These are phyloP conservation scores for Oscheius sp. DNA, from an alignment of 2,888 invertebrate genomes.

Conservation along the genomic window DNA sequence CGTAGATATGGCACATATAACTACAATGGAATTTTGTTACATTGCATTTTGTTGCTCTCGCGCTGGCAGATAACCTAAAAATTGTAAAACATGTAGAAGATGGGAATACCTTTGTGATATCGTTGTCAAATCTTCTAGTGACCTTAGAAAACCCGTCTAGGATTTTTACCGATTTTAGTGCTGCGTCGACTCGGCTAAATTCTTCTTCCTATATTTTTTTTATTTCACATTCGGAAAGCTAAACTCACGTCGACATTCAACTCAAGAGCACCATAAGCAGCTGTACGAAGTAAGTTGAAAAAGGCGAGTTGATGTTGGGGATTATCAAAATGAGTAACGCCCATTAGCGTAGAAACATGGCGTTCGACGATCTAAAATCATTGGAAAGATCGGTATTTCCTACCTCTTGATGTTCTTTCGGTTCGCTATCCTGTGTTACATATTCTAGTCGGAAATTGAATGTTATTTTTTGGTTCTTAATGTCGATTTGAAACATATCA, in stretches of 20 bases:
- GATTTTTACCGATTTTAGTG: neutral
- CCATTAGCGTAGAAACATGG: conserved; percentile 43
- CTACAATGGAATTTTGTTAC: neutral
- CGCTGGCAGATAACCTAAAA: neutral
- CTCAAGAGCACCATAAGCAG: conserved; percentile 48
- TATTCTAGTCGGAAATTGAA: conserved; percentile 57
- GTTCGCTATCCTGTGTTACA: conserved; percentile 48
- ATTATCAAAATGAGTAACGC: conserved; percentile 37
- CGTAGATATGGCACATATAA: neutral
- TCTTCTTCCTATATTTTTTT: neutral
- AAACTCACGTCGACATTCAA: conserved; percentile 39
- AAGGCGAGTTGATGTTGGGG: conserved; percentile 33
- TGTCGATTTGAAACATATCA: conserved; percentile 42
- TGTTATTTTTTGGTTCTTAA: conserved; percentile 33
- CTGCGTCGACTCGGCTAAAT: neutral
- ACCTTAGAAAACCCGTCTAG: neutral
- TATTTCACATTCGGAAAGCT: neutral
- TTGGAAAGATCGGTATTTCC: neutral
- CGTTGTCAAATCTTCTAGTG: conserved; percentile 9
- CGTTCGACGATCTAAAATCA: conserved; percentile 53
- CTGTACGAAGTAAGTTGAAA: conserved; percentile 47
- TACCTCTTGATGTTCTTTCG: conserved; percentile 50
- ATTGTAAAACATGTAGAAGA: neutral
- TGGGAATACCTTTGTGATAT: conserved; percentile 8
- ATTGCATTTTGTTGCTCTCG: conserved; percentile 9